phyloP scores from a whole-genome alignment of 1,140 invertebrate genomes.

The Zaprionus vittiger region DNA sequence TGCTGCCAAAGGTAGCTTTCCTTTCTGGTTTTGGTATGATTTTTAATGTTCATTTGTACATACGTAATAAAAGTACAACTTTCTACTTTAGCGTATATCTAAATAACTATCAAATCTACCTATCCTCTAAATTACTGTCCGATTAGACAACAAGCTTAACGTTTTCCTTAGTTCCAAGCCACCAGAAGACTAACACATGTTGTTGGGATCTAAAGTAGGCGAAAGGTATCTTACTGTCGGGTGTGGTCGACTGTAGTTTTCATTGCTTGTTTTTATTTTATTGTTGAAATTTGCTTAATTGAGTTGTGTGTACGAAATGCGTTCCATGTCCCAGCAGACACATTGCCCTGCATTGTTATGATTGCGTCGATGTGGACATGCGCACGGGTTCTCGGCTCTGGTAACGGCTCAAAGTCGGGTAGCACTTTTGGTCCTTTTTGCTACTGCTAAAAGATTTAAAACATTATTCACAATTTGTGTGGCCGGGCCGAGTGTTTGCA shows the following conservation, averaged over 20 bases:
- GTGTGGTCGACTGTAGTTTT: neutral
- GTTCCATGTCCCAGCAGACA: slow-evolving; percentile 23
- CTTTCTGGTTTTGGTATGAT: no score
- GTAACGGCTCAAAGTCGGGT: neutral
- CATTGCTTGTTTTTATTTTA: slow-evolving; percentile 6
- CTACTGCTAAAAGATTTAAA: slow-evolving; percentile 42
- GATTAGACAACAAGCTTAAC: no score
- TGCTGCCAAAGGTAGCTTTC: no score
- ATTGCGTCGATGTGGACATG: neutral
- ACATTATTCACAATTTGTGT: slow-evolving; percentile 47
- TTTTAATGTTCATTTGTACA: no score
- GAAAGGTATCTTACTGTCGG: no score
- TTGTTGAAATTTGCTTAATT: slow-evolving; percentile 40
- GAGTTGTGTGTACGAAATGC: slow-evolving; percentile 32
- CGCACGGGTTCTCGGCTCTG: neutral
- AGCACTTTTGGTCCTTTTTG: neutral
- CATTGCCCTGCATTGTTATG: slow-evolving; percentile 12
- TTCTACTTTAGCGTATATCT: no score
- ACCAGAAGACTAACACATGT: no score
- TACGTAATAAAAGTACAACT: no score
- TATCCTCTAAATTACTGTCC: no score
- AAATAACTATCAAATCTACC: no score
- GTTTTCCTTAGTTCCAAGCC: no score
- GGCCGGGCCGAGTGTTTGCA: neutral
- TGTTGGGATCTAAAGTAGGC: no score